These are phyloP conservation scores for Strigops habroptila DNA, from an alignment of 2,113 vertebrate genomes.

Conservation along the genomic window DNA sequence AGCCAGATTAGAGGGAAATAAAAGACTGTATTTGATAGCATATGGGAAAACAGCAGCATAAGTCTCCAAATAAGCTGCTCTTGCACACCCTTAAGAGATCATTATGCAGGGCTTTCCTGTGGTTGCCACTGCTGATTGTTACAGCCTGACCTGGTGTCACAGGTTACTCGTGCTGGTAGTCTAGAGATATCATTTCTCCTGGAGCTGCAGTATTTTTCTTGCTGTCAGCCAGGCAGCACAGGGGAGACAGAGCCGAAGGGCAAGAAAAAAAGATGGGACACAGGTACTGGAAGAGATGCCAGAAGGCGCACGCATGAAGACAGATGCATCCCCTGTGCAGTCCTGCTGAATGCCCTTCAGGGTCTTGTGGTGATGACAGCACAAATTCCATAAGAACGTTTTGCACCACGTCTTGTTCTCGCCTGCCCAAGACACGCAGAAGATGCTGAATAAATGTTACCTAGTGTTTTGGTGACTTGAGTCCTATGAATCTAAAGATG, in stretches of 20 bases:
- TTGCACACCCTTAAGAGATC: not conserved
- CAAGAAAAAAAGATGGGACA: not conserved
- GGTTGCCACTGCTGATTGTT: not conserved
- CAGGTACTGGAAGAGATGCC: not conserved
- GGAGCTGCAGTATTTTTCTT: not conserved
- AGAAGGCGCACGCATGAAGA: not conserved
- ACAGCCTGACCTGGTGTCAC: not conserved
- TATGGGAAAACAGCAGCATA: not conserved
- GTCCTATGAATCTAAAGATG: not conserved
- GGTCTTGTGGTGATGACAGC: not conserved
- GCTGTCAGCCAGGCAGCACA: not conserved
- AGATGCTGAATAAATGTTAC: not conserved
- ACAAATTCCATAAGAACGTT: not conserved
- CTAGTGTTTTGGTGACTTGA: rapidly evolving
- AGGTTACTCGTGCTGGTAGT: not conserved
- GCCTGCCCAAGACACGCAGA: not conserved
- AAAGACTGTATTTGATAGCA: not conserved
- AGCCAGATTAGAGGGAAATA: not conserved
- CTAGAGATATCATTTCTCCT: not conserved
- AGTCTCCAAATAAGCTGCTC: not conserved
- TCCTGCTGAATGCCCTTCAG: not conserved
- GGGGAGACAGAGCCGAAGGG: rapidly evolving
- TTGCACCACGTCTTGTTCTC: rapidly evolving
- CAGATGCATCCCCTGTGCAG: not conserved
- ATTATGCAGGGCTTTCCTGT: not conserved